phyloP scores from a whole-genome alignment of 2,113 vertebrate genomes.

The Myotis brandtii region DNA sequence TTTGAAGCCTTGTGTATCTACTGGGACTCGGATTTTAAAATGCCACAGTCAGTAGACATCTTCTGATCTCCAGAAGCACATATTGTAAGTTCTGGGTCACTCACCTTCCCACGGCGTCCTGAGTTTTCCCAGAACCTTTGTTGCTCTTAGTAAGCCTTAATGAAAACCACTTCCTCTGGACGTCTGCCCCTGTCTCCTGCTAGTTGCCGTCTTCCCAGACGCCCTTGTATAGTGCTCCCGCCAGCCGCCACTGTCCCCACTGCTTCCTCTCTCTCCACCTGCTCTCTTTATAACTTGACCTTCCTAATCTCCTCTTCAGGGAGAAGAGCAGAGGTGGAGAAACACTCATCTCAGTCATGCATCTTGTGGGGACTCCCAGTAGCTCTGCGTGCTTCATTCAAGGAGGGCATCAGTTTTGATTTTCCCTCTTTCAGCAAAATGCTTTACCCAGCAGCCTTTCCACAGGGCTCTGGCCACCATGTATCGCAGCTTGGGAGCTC shows the following conservation, averaged over 20 bases:
- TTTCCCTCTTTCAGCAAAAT: not conserved
- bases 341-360: not conserved
- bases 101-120: constrained; percentile 60
- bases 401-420: not conserved
- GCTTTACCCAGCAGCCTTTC: not conserved
- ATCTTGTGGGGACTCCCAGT: not conserved
- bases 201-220: not conserved
- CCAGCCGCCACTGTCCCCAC: not conserved
- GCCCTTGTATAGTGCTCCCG: not conserved
- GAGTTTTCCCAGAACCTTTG: constrained; percentile 67
- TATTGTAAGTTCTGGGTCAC: constrained; percentile 28
- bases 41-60: not conserved
- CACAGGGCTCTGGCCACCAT: not conserved
- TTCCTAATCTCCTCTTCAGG: not conserved
- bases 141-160: constrained; percentile 59
- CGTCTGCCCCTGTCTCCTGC: not conserved
- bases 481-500: not conserved
- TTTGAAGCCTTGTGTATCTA: not conserved
- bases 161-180: constrained; percentile 78
- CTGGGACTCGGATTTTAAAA: not conserved
- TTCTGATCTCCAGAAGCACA: constrained; percentile 15
- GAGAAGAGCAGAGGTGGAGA: too few species aligned
- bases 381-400: not conserved
- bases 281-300: not conserved
- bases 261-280: not conserved